A percentile compares a stretch with the other conserved stretches of the same genome.
These are phyloP conservation scores for Alexandromys oeconomus DNA, from an alignment of 2,797 vertebrate species.

Conservation along the genomic window DNA sequence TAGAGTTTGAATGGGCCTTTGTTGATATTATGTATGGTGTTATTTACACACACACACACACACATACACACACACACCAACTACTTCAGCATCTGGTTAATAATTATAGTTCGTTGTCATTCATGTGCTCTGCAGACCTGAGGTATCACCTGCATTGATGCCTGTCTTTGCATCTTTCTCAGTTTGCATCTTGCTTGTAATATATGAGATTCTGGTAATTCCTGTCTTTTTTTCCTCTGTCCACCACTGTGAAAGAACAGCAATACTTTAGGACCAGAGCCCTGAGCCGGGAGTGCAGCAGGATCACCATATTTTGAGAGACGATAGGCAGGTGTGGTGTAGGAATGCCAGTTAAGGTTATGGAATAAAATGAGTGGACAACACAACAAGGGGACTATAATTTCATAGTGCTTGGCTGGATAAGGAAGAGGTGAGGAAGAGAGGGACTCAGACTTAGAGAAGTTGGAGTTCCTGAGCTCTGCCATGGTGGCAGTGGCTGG, in stretches of 20 bases:
- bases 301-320: not conserved
- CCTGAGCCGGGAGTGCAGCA: not conserved
- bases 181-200: not conserved
- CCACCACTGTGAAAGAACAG: not conserved
- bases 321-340: not conserved
- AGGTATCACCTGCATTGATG: not conserved
- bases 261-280: not conserved
- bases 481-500: not conserved
- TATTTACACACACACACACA: not conserved
- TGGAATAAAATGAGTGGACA: not conserved
- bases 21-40: not conserved
- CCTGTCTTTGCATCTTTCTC: not conserved
- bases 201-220: not conserved
- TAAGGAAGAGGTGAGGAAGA: not conserved
- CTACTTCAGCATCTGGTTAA: not conserved
- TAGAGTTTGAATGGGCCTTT: not conserved
- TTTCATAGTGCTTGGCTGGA: not conserved
- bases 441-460: not conserved
- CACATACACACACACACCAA: not conserved
- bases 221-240: not conserved
- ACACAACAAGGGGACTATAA: not conserved
- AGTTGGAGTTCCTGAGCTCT: not conserved
- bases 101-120: not conserved
- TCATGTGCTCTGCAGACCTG: not conserved
- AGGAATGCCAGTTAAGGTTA: not conserved